A percentile compares a stretch with the other conserved stretches of the same genome.
Conservation (phyloP, 1,140 invertebrate genomes). For the Drosophila ironensis region DNA sequence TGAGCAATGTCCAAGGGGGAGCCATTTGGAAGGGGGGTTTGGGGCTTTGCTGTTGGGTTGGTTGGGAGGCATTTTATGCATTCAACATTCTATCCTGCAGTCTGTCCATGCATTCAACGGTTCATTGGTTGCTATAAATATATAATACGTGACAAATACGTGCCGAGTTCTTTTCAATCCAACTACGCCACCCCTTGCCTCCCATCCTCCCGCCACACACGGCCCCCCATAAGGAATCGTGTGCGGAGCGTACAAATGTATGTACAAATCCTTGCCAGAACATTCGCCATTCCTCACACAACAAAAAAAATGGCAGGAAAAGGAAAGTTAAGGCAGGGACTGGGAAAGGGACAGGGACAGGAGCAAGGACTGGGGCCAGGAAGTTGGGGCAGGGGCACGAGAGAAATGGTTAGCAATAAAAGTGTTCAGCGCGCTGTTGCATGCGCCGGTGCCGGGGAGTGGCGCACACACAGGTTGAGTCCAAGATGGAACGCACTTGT, state of each 20-base stretch:
- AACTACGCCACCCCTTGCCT: background rate
- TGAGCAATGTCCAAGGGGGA: constrained; percentile 55
- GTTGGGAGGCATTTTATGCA: constrained; percentile 60
- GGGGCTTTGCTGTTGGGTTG: background rate
- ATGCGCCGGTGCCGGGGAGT: constrained; percentile 8
- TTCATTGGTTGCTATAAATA: constrained; percentile 80
- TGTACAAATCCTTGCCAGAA: constrained; percentile 66
- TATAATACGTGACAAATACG: constrained; percentile 80
- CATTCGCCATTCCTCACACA: constrained; percentile 44
- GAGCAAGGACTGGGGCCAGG: background rate
- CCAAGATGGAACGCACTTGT: constrained; percentile 76
- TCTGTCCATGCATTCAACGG: constrained; percentile 72
- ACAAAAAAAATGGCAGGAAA: constrained; percentile 18
- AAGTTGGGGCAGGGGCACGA: constrained; percentile 1
- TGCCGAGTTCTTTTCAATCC: constrained; percentile 78
- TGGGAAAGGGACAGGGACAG: background rate
- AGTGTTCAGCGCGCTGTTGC: constrained; percentile 75
- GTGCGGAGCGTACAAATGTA: constrained; percentile 41
- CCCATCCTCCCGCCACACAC: background rate
- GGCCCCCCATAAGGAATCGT: constrained; percentile 15
- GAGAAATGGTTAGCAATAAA: constrained; percentile 78
- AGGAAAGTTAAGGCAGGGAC: background rate
- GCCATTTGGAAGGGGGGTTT: background rate
- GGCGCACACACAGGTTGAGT: constrained; percentile 15
- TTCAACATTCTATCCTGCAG: constrained; percentile 50